phyloP scores from a whole-genome alignment of 1,140 invertebrate genomes.

The Drosophila rhopaloa region DNA sequence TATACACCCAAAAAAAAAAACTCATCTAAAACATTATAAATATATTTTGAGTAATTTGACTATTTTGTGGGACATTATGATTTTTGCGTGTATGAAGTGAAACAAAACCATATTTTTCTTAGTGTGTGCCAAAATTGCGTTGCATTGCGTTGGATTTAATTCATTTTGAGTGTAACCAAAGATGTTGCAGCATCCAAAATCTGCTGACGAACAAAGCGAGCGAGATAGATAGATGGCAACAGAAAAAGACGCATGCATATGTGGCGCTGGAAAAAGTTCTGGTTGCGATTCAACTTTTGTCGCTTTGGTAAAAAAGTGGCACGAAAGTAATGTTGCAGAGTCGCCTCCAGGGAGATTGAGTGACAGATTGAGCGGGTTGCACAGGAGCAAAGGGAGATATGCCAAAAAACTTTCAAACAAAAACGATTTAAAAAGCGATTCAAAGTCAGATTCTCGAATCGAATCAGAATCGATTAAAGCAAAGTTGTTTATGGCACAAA shows the following conservation, averaged over 20 bases:
- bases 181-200: constrained; percentile 29
- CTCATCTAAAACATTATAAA: too few species aligned
- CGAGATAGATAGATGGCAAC: constrained; percentile 6
- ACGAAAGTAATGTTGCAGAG: constrained; percentile 65
- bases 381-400: constrained; percentile 17
- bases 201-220: constrained; percentile 38
- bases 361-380: constrained; percentile 66
- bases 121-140: background rate
- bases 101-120: background rate
- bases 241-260: constrained; percentile 14
- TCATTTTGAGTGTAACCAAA: constrained; percentile 58
- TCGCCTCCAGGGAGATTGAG: constrained; percentile 69
- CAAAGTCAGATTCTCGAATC: constrained; percentile 67
- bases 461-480: constrained; percentile 60
- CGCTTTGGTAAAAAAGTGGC: constrained; percentile 48
- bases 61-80: too few species aligned
- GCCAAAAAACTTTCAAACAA: constrained; percentile 63
- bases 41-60: too few species aligned
- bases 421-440: constrained; percentile 79
- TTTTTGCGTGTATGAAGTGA: too few species aligned
- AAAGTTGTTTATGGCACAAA: constrained; percentile 55
- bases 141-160: background rate
- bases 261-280: constrained; percentile 37
- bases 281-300: constrained; percentile 57
- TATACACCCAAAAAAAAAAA: too few species aligned